A percentile compares a stretch with the other conserved stretches of the same genome.
These are phyloP conservation scores for Corvus cornix DNA, from an alignment of 2,113 vertebrate genomes.

Conservation along the genomic window DNA sequence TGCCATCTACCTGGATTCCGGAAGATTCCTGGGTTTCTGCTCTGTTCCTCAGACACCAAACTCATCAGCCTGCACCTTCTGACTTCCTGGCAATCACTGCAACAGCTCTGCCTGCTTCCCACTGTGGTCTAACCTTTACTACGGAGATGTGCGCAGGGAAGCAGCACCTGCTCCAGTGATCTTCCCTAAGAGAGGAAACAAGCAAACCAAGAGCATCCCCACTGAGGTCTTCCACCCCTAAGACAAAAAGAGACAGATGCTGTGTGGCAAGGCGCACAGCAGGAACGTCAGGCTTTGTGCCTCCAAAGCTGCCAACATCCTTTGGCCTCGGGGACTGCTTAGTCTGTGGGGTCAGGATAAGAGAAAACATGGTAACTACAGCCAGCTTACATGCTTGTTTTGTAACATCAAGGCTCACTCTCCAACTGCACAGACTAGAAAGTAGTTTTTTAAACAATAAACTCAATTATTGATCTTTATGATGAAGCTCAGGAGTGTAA, in stretches of 20 bases:
- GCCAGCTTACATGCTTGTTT: background rate
- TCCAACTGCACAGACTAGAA: background rate
- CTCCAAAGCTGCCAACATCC: background rate
- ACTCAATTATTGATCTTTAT: background rate
- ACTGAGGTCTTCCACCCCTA: background rate
- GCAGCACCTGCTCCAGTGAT: background rate
- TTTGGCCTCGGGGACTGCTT: background rate
- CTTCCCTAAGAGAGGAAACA: background rate
- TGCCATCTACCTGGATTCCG: background rate
- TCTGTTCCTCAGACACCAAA: background rate
- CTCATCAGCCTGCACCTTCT: background rate
- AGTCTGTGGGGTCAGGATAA: background rate
- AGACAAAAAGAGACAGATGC: background rate
- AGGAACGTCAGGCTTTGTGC: background rate
- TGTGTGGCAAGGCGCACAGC: background rate
- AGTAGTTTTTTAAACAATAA: background rate
- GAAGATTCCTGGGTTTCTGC: background rate
- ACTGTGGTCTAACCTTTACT: background rate
- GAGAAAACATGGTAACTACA: background rate
- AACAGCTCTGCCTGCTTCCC: background rate
- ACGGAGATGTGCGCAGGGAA: rapidly evolving
- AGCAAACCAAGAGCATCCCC: background rate
- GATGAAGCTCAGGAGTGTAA: background rate
- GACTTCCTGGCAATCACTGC: background rate
- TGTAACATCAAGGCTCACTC: background rate